These are phyloP conservation scores for Uropetala carovei DNA, from an alignment of 2,888 invertebrate genomes.

Conservation along the genomic window DNA sequence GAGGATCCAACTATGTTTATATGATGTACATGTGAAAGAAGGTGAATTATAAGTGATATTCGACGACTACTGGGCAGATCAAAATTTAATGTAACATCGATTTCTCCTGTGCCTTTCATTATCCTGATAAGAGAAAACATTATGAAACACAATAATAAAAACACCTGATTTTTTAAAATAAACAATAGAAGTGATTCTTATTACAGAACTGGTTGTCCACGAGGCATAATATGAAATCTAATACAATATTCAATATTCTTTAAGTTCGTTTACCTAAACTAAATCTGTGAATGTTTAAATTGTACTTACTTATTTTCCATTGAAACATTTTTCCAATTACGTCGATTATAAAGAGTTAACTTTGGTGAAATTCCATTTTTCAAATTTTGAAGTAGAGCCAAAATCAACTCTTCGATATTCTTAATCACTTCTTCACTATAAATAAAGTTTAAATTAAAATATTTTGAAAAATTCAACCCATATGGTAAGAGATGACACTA, in stretches of 20 bases:
- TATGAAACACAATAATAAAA: not conserved
- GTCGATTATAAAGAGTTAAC: constrained; percentile 36
- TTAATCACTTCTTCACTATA: not conserved
- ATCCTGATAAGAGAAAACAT: not conserved
- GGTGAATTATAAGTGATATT: not conserved
- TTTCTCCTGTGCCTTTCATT: constrained; percentile 18
- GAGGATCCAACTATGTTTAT: constrained; percentile 8
- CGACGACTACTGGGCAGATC: not conserved
- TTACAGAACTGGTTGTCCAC: not conserved
- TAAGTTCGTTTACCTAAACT: too few species aligned
- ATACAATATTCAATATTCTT: not conserved
- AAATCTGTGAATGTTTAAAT: too few species aligned
- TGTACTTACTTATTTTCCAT: constrained; percentile 14
- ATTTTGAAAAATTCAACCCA: too few species aligned
- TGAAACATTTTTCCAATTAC: constrained; percentile 33
- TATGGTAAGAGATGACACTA: too few species aligned
- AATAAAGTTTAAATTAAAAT: not conserved
- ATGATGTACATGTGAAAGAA: not conserved
- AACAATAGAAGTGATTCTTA: not conserved
- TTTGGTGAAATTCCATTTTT: not conserved
- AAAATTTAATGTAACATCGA: not conserved
- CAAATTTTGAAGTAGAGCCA: not conserved
- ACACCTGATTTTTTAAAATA: not conserved
- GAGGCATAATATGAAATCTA: not conserved
- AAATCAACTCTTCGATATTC: not conserved